Evolutionary conservation across 2,797 vertebrate species (phyloP).

Genomic region (Sardinella longiceps): DNA sequence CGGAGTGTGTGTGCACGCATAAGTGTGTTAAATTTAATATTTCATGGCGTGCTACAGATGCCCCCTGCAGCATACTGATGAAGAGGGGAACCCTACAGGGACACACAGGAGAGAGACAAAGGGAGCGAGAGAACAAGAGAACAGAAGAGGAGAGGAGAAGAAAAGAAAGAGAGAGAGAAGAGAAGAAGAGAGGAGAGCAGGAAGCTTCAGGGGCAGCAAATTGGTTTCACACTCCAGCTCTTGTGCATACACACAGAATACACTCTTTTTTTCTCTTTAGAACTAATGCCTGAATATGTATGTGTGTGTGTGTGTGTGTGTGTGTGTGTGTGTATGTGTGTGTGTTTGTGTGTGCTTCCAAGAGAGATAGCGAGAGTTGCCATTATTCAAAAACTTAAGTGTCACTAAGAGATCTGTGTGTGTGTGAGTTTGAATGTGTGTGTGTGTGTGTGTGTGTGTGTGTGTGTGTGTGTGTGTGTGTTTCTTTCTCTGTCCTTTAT

Average conservation of each 20-base stretch:
- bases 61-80: slow-evolving; percentile 17
- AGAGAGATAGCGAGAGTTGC: too few species aligned
- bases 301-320: too few species aligned
- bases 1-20: background rate
- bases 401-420: too few species aligned
- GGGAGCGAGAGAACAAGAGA: slow-evolving; percentile 11
- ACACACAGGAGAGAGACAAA: background rate
- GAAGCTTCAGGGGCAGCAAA: slow-evolving; percentile 31
- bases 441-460: too few species aligned
- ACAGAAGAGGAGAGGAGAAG: background rate
- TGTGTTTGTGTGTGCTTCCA: slow-evolving; percentile 20
- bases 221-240: slow-evolving; percentile 40
- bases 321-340: too few species aligned
- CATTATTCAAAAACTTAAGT: too few species aligned
- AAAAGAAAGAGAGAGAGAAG: slow-evolving; percentile 1
- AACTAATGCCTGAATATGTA: slow-evolving; percentile 30
- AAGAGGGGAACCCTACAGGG: background rate
- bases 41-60: background rate
- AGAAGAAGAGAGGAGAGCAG: background rate
- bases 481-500: too few species aligned
- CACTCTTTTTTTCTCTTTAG: background rate
- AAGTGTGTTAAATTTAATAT: background rate
- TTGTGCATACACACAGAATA: slow-evolving; percentile 42
- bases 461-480: slow-evolving; percentile 22
- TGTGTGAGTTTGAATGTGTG: slow-evolving; percentile 4